Evolutionary conservation across 1,140 invertebrate species (phyloP).

Genomic region (Hestina assimilis): DNA sequence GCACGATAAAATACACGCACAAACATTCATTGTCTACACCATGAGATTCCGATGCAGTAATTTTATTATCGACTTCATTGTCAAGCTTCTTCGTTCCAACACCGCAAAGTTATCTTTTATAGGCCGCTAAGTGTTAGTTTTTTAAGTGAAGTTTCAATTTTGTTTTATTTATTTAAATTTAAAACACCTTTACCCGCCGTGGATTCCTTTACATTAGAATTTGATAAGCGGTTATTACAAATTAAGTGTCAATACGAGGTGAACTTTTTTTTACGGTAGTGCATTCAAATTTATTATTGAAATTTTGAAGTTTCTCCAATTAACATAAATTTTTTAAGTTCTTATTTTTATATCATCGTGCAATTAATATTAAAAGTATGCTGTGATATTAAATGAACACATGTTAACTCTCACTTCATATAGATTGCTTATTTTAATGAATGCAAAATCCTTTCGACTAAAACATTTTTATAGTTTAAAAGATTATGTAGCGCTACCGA

Average conservation of each 20-base stretch:
- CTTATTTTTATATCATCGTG: too few species aligned
- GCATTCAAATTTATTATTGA: background rate
- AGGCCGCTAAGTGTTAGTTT: conserved; percentile 44
- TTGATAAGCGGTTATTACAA: conserved; percentile 25
- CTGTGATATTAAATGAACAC: too few species aligned
- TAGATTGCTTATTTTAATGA: too few species aligned
- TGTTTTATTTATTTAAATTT: conserved; percentile 36
- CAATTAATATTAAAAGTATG: too few species aligned
- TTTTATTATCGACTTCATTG: conserved; percentile 67
- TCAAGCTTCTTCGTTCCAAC: conserved; percentile 20
- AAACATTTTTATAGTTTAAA: too few species aligned
- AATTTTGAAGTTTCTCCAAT: background rate
- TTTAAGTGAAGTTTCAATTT: conserved; percentile 39
- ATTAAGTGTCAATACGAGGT: conserved; percentile 4
- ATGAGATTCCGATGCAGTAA: conserved; percentile 30
- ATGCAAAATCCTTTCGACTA: too few species aligned
- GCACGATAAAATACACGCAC: conserved; percentile 29
- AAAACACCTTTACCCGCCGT: conserved; percentile 15
- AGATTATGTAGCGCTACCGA: too few species aligned
- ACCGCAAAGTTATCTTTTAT: conserved; percentile 45
- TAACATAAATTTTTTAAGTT: background rate
- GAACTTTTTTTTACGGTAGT: background rate
- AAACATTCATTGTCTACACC: conserved; percentile 37
- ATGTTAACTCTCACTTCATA: too few species aligned
- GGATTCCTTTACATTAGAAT: conserved; percentile 10